Evolutionary conservation across 2,113 vertebrate genomes (phyloP).

Genomic region (Balaenoptera acutorostrata): DNA sequence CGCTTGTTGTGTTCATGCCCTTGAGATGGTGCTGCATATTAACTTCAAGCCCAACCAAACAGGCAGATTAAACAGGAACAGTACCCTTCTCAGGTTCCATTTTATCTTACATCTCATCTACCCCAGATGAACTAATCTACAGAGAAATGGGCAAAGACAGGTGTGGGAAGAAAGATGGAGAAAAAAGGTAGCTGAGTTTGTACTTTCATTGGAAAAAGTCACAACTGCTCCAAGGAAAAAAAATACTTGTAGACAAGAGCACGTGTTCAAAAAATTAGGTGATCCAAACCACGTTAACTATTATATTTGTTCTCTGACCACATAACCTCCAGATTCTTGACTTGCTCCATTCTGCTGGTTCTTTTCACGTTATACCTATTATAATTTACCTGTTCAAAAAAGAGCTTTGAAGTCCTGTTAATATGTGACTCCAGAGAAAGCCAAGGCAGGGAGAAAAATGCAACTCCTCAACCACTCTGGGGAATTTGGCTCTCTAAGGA

Average conservation of each 20-base stretch:
- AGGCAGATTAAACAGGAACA: neutral
- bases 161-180: neutral
- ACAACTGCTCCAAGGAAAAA: neutral
- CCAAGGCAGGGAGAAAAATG: slow-evolving; percentile 30
- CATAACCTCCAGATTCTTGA: neutral
- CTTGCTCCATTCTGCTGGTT: slow-evolving; percentile 65
- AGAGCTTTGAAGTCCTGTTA: slow-evolving; percentile 60
- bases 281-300: neutral
- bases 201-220: neutral
- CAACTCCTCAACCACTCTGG: neutral
- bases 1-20: neutral
- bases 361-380: slow-evolving; percentile 50
- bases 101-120: neutral
- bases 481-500: neutral
- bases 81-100: neutral
- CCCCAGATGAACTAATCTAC: neutral
- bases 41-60: neutral
- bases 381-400: slow-evolving; percentile 30
- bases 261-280: neutral
- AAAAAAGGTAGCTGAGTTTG: neutral
- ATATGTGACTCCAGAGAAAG: slow-evolving; percentile 49
- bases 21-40: accelerated
- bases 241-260: neutral
- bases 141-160: neutral
- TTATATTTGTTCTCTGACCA: neutral